These are phyloP conservation scores for Zaprionus camerounensis DNA, from an alignment of 1,140 invertebrate genomes.

Conservation along the genomic window DNA sequence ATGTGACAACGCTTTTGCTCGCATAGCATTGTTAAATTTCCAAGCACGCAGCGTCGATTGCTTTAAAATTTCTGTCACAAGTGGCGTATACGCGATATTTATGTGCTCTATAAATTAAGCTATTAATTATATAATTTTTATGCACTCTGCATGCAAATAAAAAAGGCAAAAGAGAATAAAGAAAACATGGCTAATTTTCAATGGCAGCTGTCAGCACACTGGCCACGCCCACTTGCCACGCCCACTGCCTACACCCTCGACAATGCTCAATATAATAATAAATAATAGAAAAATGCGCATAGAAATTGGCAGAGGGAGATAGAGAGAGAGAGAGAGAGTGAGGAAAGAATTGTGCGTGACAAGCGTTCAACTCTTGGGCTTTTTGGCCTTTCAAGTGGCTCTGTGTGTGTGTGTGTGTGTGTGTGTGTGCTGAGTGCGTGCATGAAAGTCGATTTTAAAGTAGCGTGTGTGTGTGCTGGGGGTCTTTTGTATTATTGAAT, in stretches of 20 bases:
- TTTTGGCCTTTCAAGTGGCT: conserved; percentile 21
- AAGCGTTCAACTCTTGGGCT: conserved; percentile 54
- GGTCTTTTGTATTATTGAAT: conserved; percentile 66
- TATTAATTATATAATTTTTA: conserved; percentile 64
- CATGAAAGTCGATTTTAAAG: conserved; percentile 65
- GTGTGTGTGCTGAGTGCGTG: conserved; percentile 14
- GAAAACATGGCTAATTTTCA: conserved; percentile 76
- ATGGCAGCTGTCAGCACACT: conserved; percentile 69
- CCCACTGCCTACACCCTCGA: background rate
- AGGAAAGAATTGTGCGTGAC: conserved; percentile 66
- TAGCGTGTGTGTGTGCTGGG: conserved; percentile 23
- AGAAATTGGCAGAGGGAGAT: conserved; percentile 44
- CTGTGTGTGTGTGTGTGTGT: conserved; percentile 1
- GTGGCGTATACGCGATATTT: conserved; percentile 45
- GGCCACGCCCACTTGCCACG: background rate
- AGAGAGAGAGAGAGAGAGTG: background rate
- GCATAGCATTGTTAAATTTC: background rate
- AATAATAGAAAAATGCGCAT: conserved; percentile 81
- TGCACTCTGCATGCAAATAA: conserved; percentile 55
- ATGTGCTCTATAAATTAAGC: conserved; percentile 16
- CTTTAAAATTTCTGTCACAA: conserved; percentile 10
- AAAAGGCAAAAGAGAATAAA: conserved; percentile 38
- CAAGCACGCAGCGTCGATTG: background rate
- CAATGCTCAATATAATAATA: conserved; percentile 65
- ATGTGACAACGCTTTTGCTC: background rate